These are phyloP conservation scores for Athrips mouffetella DNA, from an alignment of 2,888 invertebrate genomes.

Conservation along the genomic window DNA sequence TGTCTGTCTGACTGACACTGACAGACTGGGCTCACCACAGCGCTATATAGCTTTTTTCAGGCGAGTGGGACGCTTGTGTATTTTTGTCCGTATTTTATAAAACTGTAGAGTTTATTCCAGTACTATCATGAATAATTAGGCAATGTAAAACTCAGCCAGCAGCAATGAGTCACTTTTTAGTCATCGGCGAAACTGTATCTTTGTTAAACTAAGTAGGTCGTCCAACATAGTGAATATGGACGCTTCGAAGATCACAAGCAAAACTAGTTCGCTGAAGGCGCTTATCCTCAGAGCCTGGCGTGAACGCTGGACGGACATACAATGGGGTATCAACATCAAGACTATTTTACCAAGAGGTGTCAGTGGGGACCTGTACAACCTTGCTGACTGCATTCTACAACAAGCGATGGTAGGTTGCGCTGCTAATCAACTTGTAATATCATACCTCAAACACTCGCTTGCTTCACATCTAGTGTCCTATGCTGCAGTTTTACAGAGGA, in stretches of 20 bases:
- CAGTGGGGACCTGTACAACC: constrained; percentile 94
- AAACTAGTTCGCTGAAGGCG: constrained; percentile 89
- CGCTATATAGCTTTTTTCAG: too few relatives aligned
- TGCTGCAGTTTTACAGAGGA: constrained; percentile 91
- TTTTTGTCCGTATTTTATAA: too few relatives aligned
- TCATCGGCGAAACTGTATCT: not conserved
- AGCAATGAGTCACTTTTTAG: constrained; percentile 28
- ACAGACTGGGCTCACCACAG: too few relatives aligned
- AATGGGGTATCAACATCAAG: constrained; percentile 98
- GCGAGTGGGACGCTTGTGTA: too few relatives aligned
- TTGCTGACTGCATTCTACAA: constrained; percentile 95
- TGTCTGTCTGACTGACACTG: too few relatives aligned
- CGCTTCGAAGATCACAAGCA: constrained; percentile 87
- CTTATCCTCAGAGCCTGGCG: constrained; percentile 93
- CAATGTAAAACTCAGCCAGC: too few relatives aligned
- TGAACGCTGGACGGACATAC: constrained; percentile 96
- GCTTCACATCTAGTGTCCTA: constrained; percentile 95
- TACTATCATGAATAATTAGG: too few relatives aligned
- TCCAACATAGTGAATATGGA: constrained; percentile 77
- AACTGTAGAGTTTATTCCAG: constrained; percentile 32
- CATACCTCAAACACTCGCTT: constrained; percentile 94
- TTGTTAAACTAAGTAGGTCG: not conserved
- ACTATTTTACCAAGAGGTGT: constrained; percentile 93
- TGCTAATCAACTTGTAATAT: constrained; percentile 93
- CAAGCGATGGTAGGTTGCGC: constrained; percentile 96